Base-by-base conservation (phyloP, 2,888 invertebrate species). In the Morpho achilles region DNA sequence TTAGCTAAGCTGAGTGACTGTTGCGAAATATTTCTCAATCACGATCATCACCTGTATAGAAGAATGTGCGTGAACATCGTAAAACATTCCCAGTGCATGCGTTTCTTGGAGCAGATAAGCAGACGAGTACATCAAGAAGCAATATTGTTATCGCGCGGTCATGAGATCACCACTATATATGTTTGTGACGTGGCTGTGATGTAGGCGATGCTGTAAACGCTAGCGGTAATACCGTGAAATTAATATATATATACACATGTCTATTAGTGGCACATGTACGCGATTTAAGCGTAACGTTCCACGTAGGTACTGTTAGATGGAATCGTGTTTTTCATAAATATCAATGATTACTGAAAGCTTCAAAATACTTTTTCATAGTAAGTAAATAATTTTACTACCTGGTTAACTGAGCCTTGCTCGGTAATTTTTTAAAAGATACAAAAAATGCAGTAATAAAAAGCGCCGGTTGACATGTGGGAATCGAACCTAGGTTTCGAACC, bases 131-230 rank as follows among this genome's bases (percentile, higher is more conserved):
- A 69, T 66, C 70, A 68, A 63, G 69, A 68, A 64, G 71, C 60
- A 54, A 58, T 61, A 61, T 64, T 63, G 67, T 76, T 79, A 77
- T 79, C 81, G 73, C 67, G 65, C 71, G 73, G 76, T 69, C 71
- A 76, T 89, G 88, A 89, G 84, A 86, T 89, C 89, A 89, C 76
- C 86, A 75, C 83, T 89, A 87, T 86, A 86, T 78, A 77, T 79
- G 83, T 79, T 77, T 74, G 78, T 88, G 86, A 88, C 87, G 87
- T 86, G 48, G 56, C 53, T 22, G 60, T 63, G 62, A 63, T 60
- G 67, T 69, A 70, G 66, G 66, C 67, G 65, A 61, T 63, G 60
- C 57, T 59, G 53, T 51, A 3, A 39, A 59, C 44, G 44, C 46
- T 47, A 53, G 53, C 54, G 56, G 44, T 60, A 61, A 55, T 62